phyloP scores from a whole-genome alignment of 2,113 vertebrate genomes.

The Trematomus loennbergii region DNA sequence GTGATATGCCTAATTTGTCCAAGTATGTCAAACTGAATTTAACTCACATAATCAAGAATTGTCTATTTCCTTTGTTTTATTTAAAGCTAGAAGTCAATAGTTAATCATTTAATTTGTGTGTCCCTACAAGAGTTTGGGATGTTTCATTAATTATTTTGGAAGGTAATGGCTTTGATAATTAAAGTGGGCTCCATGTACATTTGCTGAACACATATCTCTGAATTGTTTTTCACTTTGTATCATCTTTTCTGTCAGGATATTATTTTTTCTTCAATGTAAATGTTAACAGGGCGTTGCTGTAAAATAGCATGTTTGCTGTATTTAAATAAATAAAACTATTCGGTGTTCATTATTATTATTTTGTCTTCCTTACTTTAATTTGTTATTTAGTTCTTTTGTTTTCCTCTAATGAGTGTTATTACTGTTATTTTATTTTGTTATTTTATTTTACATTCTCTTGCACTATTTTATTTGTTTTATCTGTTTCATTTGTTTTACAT shows the following conservation, averaged over 20 bases:
- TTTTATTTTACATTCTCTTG: no score
- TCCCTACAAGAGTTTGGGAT: neutral
- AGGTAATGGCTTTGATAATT: no score
- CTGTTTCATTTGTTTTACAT: no score
- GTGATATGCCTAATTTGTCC: neutral
- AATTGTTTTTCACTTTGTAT: neutral
- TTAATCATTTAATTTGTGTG: neutral
- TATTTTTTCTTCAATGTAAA: neutral
- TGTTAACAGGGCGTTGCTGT: neutral
- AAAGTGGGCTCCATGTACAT: no score
- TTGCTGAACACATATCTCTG: neutral
- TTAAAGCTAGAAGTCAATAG: neutral
- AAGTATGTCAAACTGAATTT: neutral
- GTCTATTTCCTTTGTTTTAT: no score
- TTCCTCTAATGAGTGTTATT: no score
- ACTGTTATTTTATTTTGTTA: no score
- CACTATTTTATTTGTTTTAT: no score
- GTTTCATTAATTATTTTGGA: neutral
- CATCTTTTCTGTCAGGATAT: no score
- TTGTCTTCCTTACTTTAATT: no score
- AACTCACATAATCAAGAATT: neutral
- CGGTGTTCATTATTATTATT: no score
- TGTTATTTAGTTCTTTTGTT: no score
- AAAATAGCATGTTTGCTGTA: neutral
- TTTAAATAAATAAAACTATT: neutral